Conservation (phyloP, 2,113 vertebrate species). For the Furnarius figulus region DNA sequence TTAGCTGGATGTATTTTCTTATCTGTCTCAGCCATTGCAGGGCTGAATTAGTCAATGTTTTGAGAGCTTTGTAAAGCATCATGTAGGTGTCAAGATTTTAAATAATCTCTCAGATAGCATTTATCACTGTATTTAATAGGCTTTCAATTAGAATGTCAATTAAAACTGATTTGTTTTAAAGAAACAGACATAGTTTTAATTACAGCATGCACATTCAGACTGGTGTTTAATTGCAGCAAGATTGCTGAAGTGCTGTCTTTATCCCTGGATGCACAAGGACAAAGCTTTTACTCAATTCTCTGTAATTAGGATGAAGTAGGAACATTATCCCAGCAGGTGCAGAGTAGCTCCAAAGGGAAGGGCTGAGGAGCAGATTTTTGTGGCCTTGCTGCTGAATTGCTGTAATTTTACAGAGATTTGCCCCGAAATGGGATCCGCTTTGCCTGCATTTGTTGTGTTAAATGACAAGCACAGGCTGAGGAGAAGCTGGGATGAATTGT, state of each 20-base stretch:
- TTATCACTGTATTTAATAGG: conserved; percentile 8
- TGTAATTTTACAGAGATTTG: neutral
- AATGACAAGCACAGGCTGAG: neutral
- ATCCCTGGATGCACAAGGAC: neutral
- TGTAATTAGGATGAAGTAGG: neutral
- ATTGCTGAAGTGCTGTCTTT: conserved; percentile 21
- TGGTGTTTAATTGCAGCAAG: neutral
- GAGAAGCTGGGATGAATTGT: neutral
- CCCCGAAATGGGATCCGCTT: neutral
- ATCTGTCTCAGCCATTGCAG: neutral
- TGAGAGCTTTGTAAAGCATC: neutral
- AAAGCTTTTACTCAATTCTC: neutral
- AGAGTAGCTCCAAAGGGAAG: neutral
- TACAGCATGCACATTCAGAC: neutral
- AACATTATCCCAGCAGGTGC: neutral
- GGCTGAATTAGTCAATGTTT: neutral
- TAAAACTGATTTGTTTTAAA: conserved; percentile 50
- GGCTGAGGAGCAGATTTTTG: neutral
- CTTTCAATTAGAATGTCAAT: conserved; percentile 55
- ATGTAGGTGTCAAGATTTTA: neutral
- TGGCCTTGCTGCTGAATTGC: neutral
- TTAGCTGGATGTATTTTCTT: neutral
- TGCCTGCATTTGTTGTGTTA: neutral
- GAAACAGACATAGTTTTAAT: conserved; percentile 58
- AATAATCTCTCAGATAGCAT: neutral